Evolutionary conservation across 1,140 invertebrate species (phyloP).

Genomic region (Lutraria rhynchaena): DNA sequence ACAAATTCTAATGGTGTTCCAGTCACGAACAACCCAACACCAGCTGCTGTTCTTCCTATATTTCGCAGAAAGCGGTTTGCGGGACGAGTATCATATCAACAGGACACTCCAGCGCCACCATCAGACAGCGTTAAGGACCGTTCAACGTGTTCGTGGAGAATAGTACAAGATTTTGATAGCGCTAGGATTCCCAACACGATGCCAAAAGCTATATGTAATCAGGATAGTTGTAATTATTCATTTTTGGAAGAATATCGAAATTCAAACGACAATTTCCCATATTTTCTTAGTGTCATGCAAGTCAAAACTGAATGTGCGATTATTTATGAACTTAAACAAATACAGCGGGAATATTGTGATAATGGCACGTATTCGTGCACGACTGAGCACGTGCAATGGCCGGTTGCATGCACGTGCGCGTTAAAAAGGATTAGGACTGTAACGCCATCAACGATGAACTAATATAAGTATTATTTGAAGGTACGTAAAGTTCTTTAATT

Average conservation of each 20-base stretch:
- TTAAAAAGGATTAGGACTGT: conserved; percentile 10
- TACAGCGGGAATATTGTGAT: background rate
- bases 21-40: no score
- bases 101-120: background rate
- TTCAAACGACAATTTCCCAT: background rate
- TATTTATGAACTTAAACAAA: background rate
- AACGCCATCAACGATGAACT: background rate
- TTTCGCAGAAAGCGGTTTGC: background rate
- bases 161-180: conserved; percentile 2
- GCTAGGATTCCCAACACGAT: background rate
- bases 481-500: no score
- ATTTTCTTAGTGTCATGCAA: background rate
- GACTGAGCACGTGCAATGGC: background rate
- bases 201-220: conserved; percentile 10
- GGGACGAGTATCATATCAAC: background rate
- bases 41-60: no score
- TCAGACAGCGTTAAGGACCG: background rate
- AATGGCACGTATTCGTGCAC: background rate
- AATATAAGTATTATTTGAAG: no score
- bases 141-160: conserved; percentile 18
- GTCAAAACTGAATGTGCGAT: conserved; percentile 19
- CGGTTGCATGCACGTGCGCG: conserved; percentile 27
- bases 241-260: background rate
- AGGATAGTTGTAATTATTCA: conserved; percentile 9
- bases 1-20: no score